Evolutionary conservation across 1,140 invertebrate genomes (phyloP).

Genomic region (Thalassaphorura encarpata): DNA sequence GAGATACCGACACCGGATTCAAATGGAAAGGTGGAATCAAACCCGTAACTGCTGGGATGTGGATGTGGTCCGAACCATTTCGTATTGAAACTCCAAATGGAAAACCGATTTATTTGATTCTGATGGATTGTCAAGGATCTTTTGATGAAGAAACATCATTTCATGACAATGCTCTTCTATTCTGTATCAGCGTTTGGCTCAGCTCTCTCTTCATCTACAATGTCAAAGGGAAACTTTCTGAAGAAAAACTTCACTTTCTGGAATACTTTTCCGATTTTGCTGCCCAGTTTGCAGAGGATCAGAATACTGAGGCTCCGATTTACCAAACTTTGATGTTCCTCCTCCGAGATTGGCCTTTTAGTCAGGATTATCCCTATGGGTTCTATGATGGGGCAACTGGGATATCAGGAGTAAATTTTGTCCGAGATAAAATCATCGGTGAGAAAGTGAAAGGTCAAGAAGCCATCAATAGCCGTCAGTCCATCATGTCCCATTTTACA

Average conservation of each 20-base stretch:
- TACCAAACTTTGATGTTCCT: not conserved
- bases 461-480: not conserved
- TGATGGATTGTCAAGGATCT: slow-evolving; percentile 55
- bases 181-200: slow-evolving; percentile 39
- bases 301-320: not conserved
- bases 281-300: too few species aligned
- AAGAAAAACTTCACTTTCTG: slow-evolving; percentile 44
- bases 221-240: slow-evolving; percentile 41
- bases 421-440: not conserved
- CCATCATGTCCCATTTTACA: not conserved
- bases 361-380: not conserved
- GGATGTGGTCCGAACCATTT: slow-evolving; percentile 50
- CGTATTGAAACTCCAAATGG: slow-evolving; percentile 33
- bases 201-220: slow-evolving; percentile 38
- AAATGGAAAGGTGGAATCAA: slow-evolving; percentile 46
- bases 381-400: not conserved
- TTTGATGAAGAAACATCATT: slow-evolving; percentile 52
- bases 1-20: slow-evolving; percentile 33
- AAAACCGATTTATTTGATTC: slow-evolving; percentile 41
- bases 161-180: slow-evolving; percentile 51
- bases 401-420: not conserved
- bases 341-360: not conserved
- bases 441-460: not conserved
- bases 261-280: slow-evolving; percentile 26
- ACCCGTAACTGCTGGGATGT: slow-evolving; percentile 49